These are phyloP conservation scores for Ceriagrion tenellum DNA, from an alignment of 2,888 invertebrate species.

Conservation along the genomic window DNA sequence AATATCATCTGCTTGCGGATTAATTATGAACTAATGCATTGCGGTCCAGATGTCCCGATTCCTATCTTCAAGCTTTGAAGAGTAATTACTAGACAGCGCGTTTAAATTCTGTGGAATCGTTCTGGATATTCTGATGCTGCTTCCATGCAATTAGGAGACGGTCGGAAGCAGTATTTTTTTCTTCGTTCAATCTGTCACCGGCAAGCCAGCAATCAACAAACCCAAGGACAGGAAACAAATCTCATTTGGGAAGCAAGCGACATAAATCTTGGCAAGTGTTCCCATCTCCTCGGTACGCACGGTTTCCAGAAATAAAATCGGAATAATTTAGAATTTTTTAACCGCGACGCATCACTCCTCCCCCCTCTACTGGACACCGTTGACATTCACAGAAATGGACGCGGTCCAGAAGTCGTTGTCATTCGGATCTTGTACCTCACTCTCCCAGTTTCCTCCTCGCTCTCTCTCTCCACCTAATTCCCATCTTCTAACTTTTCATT, in stretches of 20 bases:
- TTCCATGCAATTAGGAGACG: not conserved
- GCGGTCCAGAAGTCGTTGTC: conserved; percentile 24
- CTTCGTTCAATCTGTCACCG: not conserved
- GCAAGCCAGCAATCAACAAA: not conserved
- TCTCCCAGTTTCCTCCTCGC: not conserved
- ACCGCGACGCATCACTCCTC: conserved; percentile 10
- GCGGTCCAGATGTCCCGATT: too few relatives aligned
- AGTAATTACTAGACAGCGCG: too few relatives aligned
- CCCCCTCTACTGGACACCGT: not conserved
- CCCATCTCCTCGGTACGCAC: not conserved
- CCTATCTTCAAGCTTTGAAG: too few relatives aligned
- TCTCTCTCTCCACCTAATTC: not conserved
- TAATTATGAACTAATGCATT: too few relatives aligned
- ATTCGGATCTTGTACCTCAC: conserved; percentile 24
- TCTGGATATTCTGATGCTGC: not conserved
- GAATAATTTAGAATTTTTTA: conserved; percentile 43
- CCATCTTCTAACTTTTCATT: not conserved
- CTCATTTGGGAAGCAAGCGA: not conserved
- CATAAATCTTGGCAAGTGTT: conserved; percentile 34
- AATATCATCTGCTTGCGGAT: too few relatives aligned
- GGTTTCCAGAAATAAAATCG: not conserved
- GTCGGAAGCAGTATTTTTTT: not conserved
- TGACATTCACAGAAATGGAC: conserved; percentile 51
- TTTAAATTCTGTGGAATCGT: not conserved
- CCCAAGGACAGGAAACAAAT: conserved; percentile 8